Conservation (phyloP, 2,888 invertebrate species). For the Abscondita cerata region DNA sequence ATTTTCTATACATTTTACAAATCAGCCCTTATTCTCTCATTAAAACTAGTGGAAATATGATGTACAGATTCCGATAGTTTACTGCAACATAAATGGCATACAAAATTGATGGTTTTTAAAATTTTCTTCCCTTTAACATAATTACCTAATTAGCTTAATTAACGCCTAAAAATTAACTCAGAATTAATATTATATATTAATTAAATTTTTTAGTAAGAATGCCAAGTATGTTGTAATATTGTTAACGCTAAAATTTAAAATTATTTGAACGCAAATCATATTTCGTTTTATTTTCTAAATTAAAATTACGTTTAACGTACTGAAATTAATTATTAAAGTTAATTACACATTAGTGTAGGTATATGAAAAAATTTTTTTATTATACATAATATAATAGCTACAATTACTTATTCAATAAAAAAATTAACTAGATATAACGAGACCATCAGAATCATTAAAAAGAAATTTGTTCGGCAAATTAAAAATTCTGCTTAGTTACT, state of each 20-base stretch:
- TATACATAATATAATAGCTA: conserved; percentile 22
- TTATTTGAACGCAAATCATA: conserved; percentile 47
- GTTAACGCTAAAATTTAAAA: conserved; percentile 30
- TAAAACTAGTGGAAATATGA: conserved; percentile 56
- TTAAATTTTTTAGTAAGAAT: neutral
- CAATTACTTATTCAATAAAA: conserved; percentile 21
- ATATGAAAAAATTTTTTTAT: conserved; percentile 44
- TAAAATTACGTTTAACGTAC: conserved; percentile 49
- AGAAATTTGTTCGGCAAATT: conserved; percentile 14
- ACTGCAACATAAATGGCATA: conserved; percentile 21
- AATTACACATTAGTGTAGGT: conserved; percentile 48
- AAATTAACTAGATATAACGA: conserved; percentile 37
- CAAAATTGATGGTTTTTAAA: neutral
- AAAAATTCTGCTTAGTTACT: conserved; percentile 40
- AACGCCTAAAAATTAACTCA: no score
- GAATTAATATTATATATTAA: neutral
- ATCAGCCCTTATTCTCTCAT: conserved; percentile 58
- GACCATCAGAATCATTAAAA: conserved; percentile 35
- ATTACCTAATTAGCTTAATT: neutral
- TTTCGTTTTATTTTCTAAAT: conserved; percentile 44
- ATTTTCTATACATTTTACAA: conserved; percentile 53
- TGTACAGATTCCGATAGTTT: conserved; percentile 42
- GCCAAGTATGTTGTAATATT: conserved; percentile 21
- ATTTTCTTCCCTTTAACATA: neutral
- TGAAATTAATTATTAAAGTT: conserved; percentile 45